These are phyloP conservation scores for Pleuronectes platessa DNA, from an alignment of 2,113 vertebrate species.

Conservation along the genomic window DNA sequence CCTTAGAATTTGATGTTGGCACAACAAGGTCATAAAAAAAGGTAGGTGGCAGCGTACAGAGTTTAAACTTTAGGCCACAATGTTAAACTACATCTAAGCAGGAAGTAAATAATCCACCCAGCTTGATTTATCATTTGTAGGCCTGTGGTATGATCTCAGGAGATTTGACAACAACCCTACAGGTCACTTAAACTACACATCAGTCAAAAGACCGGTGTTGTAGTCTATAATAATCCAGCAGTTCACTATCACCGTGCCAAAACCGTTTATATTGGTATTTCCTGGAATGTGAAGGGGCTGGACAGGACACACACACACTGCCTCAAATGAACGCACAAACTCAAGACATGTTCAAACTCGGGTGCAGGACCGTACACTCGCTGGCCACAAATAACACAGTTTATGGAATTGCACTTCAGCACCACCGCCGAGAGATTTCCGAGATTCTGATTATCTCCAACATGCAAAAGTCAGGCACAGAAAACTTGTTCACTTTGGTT, in stretches of 20 bases:
- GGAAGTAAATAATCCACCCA: neutral
- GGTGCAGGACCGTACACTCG: conserved; percentile 22
- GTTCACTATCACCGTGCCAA: conserved; percentile 41
- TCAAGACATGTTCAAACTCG: conserved; percentile 66
- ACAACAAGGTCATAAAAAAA: conserved; percentile 42
- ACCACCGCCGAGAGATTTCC: neutral
- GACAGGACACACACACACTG: conserved; percentile 63
- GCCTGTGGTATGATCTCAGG: neutral
- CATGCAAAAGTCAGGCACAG: conserved; percentile 12
- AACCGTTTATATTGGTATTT: conserved; percentile 75
- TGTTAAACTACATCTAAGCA: neutral
- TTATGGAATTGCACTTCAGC: conserved; percentile 28
- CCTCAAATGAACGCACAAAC: conserved; percentile 59
- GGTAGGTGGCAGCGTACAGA: neutral
- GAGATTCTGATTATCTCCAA: conserved; percentile 17
- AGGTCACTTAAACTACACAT: conserved; percentile 13
- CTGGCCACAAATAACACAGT: conserved; percentile 59
- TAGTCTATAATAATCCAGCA: conserved; percentile 27
- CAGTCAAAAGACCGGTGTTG: conserved; percentile 5
- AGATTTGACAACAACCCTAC: neutral
- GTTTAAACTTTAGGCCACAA: neutral
- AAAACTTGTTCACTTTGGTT: conserved; percentile 30
- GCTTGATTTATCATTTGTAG: neutral
- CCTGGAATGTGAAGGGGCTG: conserved; percentile 74
- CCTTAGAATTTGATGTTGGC: conserved; percentile 34